A percentile compares a stretch with the other conserved stretches of the same genome.
These are phyloP conservation scores for Zoanthus sociatus DNA, from an alignment of 92 coral and sea anemone species.

Conservation along the genomic window DNA sequence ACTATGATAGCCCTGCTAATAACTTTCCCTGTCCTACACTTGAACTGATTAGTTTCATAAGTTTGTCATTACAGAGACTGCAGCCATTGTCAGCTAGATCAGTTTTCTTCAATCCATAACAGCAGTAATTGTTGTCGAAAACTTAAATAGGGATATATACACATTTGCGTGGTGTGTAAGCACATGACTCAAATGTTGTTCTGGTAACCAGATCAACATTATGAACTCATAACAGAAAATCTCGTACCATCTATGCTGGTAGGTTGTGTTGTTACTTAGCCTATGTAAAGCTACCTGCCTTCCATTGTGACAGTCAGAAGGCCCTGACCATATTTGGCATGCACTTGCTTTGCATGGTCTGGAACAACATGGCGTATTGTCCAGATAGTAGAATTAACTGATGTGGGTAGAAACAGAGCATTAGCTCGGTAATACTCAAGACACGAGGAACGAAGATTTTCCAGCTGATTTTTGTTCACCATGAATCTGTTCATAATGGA, in stretches of 20 bases:
- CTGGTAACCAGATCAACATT: constrained; percentile 69
- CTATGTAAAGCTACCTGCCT: constrained; percentile 68
- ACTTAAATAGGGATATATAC: constrained; percentile 58
- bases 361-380: constrained; percentile 67
- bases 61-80: constrained; percentile 39
- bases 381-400: constrained; percentile 66
- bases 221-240: constrained; percentile 64
- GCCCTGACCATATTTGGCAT: constrained; percentile 59
- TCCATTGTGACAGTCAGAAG: constrained; percentile 69
- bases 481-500: constrained; percentile 55
- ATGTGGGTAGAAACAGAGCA: constrained; percentile 48
- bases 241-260: constrained; percentile 67
- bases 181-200: constrained; percentile 65
- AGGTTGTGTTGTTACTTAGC: constrained; percentile 60
- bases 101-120: constrained; percentile 52
- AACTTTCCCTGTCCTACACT: constrained; percentile 36
- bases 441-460: constrained; percentile 47
- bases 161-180: constrained; percentile 57
- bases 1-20: constrained; percentile 37
- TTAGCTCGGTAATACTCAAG: constrained; percentile 62
- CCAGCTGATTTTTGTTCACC: constrained; percentile 43
- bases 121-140: constrained; percentile 48
- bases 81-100: constrained; percentile 52
- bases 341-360: constrained; percentile 61
- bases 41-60: constrained; percentile 36